Evolutionary conservation across 2,888 invertebrate species (phyloP), one percentile per base, ranked within the genome.

Genomic region (Diabrotica balteata): DNA sequence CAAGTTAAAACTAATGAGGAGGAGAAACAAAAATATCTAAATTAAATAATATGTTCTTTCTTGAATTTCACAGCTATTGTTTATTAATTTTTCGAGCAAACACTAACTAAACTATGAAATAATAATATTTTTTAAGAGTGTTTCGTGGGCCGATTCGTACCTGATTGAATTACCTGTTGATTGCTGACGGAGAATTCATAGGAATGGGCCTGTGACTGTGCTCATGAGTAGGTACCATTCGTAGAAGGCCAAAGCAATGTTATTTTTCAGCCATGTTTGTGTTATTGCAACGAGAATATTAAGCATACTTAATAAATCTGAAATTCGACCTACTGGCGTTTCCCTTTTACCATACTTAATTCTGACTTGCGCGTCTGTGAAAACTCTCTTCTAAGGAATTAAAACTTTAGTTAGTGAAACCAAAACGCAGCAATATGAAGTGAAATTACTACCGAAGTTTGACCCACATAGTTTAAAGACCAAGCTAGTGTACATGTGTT

Each of bases 381-480:
- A 55, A 47, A 62, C 11, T 62, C n/a, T 43, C 22, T 9, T 32
- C 3, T 44, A 57, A 62, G 47, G 54, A 55, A 44, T 11, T 42
- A 59, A 32, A 62, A 42, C 50, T 47, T 51, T 52, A 8, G 59
- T 49, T 61, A 64, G 67, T 68, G 67, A 68, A 68, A 68, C 52
- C 63, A 63, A 62, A 62, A 62, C 47, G 59, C 54, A 61, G 54
- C 50, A 62, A 43, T 61, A 67, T 46, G 59, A 59, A 72, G 73
- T 73, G 73, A 73, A 72, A 74, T 73, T 70, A 74, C 75, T 73
- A 77, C 77, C 77, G 76, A 77, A 73, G 70, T 69, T 69, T 78
- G 83, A 83, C 83, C 83, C 78, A 83, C 80, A 82, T 83, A 73
- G 76, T 79, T 81, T 78, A 80, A 81, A 81, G 78, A 76, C 76